Percentiles rank a stretch among this genome's conserved stretches.
These are phyloP conservation scores for Xiphorhynchus erythropygius DNA, from an alignment of 2,797 vertebrate species.

Conservation along the genomic window DNA sequence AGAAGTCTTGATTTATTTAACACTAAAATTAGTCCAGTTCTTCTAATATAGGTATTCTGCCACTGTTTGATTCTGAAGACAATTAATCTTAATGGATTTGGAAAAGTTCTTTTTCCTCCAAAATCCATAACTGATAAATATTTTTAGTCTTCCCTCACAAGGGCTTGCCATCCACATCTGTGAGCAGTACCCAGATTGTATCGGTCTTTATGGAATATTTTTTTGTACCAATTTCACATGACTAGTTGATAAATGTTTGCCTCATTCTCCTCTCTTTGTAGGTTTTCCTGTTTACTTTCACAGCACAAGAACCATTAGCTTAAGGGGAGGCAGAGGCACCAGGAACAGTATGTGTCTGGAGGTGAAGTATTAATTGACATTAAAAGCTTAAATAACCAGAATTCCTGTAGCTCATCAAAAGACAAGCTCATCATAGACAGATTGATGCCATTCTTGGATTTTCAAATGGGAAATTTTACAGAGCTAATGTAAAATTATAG, in stretches of 20 bases:
- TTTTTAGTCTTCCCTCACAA: not conserved
- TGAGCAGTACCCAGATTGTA: not conserved
- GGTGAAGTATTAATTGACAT: not conserved
- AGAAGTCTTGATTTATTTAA: not conserved
- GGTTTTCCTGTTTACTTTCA: not conserved
- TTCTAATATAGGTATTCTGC: not conserved
- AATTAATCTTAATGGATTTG: not conserved
- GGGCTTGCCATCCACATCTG: not conserved
- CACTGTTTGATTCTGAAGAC: not conserved
- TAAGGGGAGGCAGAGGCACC: not conserved
- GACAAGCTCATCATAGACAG: not conserved
- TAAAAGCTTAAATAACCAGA: not conserved
- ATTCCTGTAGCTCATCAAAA: not conserved
- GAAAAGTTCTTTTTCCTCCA: not conserved
- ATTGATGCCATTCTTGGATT: not conserved
- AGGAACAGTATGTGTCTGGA: not conserved
- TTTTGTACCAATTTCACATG: not conserved
- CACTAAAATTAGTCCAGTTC: not conserved
- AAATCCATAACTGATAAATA: not conserved
- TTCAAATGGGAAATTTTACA: not conserved
- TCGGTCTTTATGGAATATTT: not conserved
- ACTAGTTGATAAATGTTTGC: rapidly evolving
- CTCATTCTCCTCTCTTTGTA: not conserved
- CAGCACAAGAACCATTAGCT: not conserved
- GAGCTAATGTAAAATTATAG: not conserved